Percentiles rank a stretch among this genome's conserved stretches.
Conservation (phyloP, 2,113 vertebrate species). For the Leptodactylus fuscus region DNA sequence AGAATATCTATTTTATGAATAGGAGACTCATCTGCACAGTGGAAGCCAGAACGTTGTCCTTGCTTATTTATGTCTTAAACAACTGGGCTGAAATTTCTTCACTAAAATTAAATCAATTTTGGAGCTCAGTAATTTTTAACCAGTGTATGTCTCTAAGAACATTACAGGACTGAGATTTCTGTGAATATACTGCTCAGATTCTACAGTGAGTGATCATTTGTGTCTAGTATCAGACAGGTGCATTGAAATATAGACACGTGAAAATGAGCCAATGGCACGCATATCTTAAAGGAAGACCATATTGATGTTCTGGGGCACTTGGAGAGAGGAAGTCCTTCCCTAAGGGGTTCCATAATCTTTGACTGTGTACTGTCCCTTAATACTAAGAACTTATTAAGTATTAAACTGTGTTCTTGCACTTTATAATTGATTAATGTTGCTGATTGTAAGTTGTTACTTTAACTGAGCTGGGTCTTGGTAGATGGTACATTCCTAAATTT, state of each 20-base stretch:
- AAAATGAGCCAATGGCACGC: not conserved
- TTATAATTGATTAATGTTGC: no score
- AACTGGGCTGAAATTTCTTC: slow-evolving; percentile 33
- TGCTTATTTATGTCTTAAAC: slow-evolving; percentile 53
- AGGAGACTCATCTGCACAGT: slow-evolving; percentile 39
- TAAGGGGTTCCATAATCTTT: no score
- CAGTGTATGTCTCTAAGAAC: not conserved
- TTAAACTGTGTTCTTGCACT: no score
- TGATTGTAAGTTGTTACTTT: no score
- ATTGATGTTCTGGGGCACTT: no score
- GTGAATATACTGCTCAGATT: not conserved
- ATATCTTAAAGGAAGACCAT: no score
- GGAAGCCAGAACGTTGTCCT: slow-evolving; percentile 52
- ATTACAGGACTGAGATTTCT: not conserved
- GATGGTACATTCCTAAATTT: no score
- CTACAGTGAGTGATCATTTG: not conserved
- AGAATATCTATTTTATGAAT: slow-evolving; percentile 52
- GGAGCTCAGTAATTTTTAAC: slow-evolving; percentile 17
- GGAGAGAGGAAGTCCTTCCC: no score
- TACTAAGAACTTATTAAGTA: no score
- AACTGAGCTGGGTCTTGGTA: no score
- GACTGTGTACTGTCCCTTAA: no score
- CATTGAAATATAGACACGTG: not conserved
- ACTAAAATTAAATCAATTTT: not conserved
- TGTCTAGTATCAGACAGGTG: not conserved